Evolutionary conservation across 2,888 invertebrate species (phyloP).

Genomic region (Penaeus monodon): DNA sequence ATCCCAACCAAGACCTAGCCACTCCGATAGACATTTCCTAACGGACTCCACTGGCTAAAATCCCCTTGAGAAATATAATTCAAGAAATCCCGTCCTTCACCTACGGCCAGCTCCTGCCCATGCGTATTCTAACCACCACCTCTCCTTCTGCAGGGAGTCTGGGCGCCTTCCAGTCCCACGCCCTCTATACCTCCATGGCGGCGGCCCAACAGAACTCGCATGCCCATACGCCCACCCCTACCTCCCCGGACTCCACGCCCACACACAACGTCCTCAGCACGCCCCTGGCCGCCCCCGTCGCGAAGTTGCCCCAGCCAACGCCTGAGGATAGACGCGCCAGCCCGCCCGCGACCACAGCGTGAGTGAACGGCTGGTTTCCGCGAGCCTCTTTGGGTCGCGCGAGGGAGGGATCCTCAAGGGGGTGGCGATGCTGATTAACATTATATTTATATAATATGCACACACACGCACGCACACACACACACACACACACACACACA

Average conservation of each 20-base stretch:
- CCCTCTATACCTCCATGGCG: conserved; percentile 60
- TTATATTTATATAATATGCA: background rate
- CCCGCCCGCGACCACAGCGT: conserved; percentile 36
- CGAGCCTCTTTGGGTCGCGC: too few relatives aligned
- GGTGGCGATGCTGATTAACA: background rate
- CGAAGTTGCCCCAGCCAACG: conserved; percentile 40
- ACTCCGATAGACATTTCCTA: too few relatives aligned
- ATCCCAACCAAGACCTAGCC: too few relatives aligned
- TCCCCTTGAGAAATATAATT: too few relatives aligned
- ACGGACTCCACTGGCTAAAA: too few relatives aligned
- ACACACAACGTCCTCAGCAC: conserved; percentile 42
- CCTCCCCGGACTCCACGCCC: conserved; percentile 51
- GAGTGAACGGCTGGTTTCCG: background rate
- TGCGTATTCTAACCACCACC: too few relatives aligned
- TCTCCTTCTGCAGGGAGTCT: conserved; percentile 35
- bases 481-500: too few relatives aligned
- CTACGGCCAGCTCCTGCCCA: too few relatives aligned
- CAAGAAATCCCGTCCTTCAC: too few relatives aligned
- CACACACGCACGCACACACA: background rate
- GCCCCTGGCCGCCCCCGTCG: conserved; percentile 52
- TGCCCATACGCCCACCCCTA: conserved; percentile 53
- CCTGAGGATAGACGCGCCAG: conserved; percentile 44
- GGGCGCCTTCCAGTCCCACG: conserved; percentile 60
- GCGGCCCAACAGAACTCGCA: conserved; percentile 52
- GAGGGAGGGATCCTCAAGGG: background rate